Percentiles rank a stretch among this genome's conserved stretches.
Conservation (phyloP, 2,888 invertebrate genomes). For the Ctenicera cuprea region DNA sequence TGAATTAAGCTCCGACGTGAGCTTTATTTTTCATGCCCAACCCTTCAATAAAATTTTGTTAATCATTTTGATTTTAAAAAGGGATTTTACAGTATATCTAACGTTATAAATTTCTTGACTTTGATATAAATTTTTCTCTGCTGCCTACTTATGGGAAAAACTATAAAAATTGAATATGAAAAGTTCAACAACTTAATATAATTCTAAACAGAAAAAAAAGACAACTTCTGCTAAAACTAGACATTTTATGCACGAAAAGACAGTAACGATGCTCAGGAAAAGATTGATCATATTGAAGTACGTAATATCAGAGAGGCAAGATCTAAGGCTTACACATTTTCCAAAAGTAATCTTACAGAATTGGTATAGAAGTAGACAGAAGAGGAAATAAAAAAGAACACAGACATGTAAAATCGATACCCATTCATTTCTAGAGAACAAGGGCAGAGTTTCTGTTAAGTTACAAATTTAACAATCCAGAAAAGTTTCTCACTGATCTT, state of each 20-base stretch:
- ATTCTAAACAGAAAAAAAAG: neutral
- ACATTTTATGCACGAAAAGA: conserved; percentile 1
- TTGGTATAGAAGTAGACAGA: conserved; percentile 48
- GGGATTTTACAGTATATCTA: no score
- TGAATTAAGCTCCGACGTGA: no score
- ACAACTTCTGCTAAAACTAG: neutral
- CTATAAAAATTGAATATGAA: no score
- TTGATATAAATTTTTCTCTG: no score
- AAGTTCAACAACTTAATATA: no score
- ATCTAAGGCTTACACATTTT: conserved; percentile 42
- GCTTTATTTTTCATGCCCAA: no score
- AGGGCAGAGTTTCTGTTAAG: conserved; percentile 30
- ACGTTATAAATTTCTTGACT: no score
- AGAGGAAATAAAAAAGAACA: conserved; percentile 50
- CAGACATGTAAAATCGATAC: conserved; percentile 58
- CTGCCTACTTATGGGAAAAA: neutral
- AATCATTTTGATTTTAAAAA: no score
- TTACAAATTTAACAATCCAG: conserved; percentile 5
- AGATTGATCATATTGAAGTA: conserved; percentile 48
- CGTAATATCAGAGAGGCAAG: conserved; percentile 38
- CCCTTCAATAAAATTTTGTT: no score
- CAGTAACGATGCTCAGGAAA: neutral
- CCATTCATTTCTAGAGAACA: conserved; percentile 50
- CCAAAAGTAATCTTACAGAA: conserved; percentile 47
- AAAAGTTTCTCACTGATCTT: neutral